Percentiles rank a stretch among this genome's conserved stretches.
Conservation (phyloP, 2,113 vertebrate species). For the Corydoras sp. region DNA sequence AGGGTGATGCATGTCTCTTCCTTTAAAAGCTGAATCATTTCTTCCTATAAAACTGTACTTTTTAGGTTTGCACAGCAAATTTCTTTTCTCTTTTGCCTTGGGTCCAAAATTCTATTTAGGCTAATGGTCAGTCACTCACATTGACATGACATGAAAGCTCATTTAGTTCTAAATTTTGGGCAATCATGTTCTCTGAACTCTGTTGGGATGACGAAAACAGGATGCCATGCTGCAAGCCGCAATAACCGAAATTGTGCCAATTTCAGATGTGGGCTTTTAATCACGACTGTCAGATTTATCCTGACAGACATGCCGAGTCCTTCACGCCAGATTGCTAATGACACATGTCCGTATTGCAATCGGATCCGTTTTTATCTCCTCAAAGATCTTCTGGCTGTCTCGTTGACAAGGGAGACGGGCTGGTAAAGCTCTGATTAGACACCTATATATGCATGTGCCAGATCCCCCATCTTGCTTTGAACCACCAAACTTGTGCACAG, state of each 20-base stretch:
- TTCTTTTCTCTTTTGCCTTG: too few species aligned
- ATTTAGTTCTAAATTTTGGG: constrained; percentile 19
- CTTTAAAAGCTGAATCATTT: not conserved
- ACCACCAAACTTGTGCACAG: constrained; percentile 11
- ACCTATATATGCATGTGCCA: too few species aligned
- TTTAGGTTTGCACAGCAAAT: too few species aligned
- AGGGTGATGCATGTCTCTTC: not conserved
- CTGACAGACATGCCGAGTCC: constrained; percentile 2
- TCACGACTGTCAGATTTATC: constrained; percentile 13
- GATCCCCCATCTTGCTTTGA: too few species aligned
- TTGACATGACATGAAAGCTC: too few species aligned
- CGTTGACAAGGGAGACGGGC: constrained; percentile 10
- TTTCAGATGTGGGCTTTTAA: constrained; percentile 5
- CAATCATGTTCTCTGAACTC: constrained; percentile 28
- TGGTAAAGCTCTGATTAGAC: too few species aligned
- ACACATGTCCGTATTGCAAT: constrained; percentile 12
- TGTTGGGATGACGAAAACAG: not conserved
- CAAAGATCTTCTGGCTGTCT: constrained; percentile 21
- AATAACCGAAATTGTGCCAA: constrained; percentile 1
- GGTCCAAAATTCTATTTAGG: too few species aligned
- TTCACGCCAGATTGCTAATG: constrained; percentile 5
- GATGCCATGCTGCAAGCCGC: constrained; percentile 11
- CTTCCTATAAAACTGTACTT: not conserved
- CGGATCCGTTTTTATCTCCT: constrained; percentile 9
- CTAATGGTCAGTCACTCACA: too few species aligned